Conservation (phyloP, 30 jellyfish, hydroid and myxozoan genomes). For the Pseudorhiza aurosa region DNA sequence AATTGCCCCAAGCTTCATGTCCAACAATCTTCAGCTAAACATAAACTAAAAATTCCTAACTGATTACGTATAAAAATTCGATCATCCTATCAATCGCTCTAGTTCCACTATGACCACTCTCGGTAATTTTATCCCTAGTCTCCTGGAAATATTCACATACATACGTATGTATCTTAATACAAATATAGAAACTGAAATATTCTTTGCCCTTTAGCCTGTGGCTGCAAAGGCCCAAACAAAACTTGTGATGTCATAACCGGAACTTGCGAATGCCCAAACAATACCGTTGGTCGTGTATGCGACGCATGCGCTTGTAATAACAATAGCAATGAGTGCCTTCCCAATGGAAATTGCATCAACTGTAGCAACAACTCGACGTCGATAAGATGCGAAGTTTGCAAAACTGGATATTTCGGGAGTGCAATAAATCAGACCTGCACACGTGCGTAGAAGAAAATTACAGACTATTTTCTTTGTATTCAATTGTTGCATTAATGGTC, state of each 20-base stretch:
- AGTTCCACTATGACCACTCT: too few relatives aligned
- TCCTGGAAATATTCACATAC: too few relatives aligned
- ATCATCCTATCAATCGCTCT: too few relatives aligned
- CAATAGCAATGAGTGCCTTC: slow-evolving; percentile 73
- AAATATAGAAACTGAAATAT: too few relatives aligned
- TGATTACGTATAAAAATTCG: too few relatives aligned
- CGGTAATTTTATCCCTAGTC: too few relatives aligned
- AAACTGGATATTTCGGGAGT: slow-evolving; percentile 69
- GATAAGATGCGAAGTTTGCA: slow-evolving; percentile 74
- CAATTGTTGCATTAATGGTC: too few relatives aligned
- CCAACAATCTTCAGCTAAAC: too few relatives aligned
- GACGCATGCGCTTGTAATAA: slow-evolving; percentile 87
- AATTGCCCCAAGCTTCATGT: too few relatives aligned
- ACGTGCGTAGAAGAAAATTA: slow-evolving; percentile 71
- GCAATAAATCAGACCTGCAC: slow-evolving; percentile 64
- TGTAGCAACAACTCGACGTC: slow-evolving; percentile 81
- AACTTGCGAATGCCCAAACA: slow-evolving; percentile 78
- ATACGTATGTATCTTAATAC: too few relatives aligned
- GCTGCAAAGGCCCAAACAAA: slow-evolving; percentile 83
- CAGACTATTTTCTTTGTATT: too few relatives aligned
- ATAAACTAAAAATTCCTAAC: too few relatives aligned
- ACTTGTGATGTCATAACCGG: slow-evolving; percentile 83
- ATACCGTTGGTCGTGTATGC: slow-evolving; percentile 81
- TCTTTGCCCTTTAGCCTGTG: slow-evolving; percentile 75
- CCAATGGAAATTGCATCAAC: slow-evolving; percentile 75